Base-by-base conservation (phyloP, 2,113 vertebrate species). In the Procavia capensis region DNA sequence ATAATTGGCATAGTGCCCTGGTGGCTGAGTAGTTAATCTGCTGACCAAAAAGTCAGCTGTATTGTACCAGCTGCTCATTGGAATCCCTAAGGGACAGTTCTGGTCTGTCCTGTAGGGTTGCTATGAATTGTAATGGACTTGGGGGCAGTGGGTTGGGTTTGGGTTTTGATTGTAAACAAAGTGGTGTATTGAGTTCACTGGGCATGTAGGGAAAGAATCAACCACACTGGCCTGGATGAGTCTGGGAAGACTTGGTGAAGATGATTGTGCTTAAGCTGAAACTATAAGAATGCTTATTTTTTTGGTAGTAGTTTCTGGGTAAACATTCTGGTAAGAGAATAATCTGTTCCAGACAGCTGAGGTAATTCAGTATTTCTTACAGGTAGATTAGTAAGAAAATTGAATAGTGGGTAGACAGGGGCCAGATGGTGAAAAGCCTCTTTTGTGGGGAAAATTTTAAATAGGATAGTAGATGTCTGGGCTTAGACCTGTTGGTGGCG, bases 281-380 rank as follows among this genome's bases (percentile, higher is more conserved):
- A 80, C 68, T 68, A 74, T 81, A 64, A 90, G 80, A 94, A 31
- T 39, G 39, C 85, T 91, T 76, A 27, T 66, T 92, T 88, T 34
- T 64, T 85, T 80, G 54, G 34, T 94, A 39, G 61, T 96, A 85
- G 43, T 34, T 61, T 41, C 90, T 94, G 59, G 16, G 25, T 95
- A 72, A 34, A 14, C 54, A 61, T 93, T 22, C 41, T 88, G 72
- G 20, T 86, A 41, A 90, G n/a, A 87, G 31, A 72, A 34, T 80
- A 34, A 10, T 66, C 27, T 54, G 41, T 92, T 96, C 74, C 64
- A 79, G 64, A 66, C 25, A 94, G 57, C 63, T 88, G 27, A 74
- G 91, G 25, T 85, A 76, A 19, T 70, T 68, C 24, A 63, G 27
- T 82, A 47, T 91, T 80, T 94, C 31, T 86, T 93, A 81, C 2